phyloP scores from a whole-genome alignment of 2,113 vertebrate genomes.

The Syngnathoides biaculeatus region DNA sequence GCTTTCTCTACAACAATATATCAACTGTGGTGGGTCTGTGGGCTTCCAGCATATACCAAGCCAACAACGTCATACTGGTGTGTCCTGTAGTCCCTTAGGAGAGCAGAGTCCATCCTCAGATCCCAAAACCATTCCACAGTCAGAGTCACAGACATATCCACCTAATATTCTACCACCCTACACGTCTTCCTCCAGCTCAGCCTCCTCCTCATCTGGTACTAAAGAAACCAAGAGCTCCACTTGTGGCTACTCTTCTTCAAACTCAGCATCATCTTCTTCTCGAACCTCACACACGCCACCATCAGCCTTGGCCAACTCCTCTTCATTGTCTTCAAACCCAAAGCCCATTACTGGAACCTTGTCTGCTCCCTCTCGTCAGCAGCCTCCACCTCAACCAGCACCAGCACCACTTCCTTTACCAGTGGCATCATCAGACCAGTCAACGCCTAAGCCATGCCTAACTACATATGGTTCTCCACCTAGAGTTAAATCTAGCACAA shows the following conservation, averaged over 20 bases:
- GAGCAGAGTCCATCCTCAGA: conserved; percentile 77
- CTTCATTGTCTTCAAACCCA: conserved; percentile 65
- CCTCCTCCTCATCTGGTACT: conserved; percentile 45
- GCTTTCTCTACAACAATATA: conserved; percentile 83
- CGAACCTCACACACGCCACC: conserved; percentile 63
- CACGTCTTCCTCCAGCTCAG: conserved; percentile 51
- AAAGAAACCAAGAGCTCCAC: conserved; percentile 65
- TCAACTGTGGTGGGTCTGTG: conserved; percentile 79
- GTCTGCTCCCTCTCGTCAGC: conserved; percentile 63
- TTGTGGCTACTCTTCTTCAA: conserved; percentile 69
- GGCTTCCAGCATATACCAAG: conserved; percentile 81
- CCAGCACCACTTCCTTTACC: conserved; percentile 52
- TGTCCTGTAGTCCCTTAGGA: conserved; percentile 81
- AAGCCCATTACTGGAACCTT: conserved; percentile 67
- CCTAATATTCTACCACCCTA: conserved; percentile 82
- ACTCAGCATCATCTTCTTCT: conserved; percentile 62
- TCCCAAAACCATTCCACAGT: conserved; percentile 57
- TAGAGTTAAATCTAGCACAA: conserved; percentile 74
- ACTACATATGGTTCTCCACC: conserved; percentile 65
- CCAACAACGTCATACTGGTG: conserved; percentile 63
- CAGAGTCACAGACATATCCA: conserved; percentile 75
- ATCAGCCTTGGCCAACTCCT: conserved; percentile 62
- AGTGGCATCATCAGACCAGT: conserved; percentile 57
- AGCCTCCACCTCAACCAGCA: conserved; percentile 52
- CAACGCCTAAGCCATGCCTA: conserved; percentile 58